Percentiles rank a stretch among this genome's conserved stretches.
Evolutionary conservation across 2,797 vertebrate species (phyloP).

Genomic region (Macropodus opercularis): DNA sequence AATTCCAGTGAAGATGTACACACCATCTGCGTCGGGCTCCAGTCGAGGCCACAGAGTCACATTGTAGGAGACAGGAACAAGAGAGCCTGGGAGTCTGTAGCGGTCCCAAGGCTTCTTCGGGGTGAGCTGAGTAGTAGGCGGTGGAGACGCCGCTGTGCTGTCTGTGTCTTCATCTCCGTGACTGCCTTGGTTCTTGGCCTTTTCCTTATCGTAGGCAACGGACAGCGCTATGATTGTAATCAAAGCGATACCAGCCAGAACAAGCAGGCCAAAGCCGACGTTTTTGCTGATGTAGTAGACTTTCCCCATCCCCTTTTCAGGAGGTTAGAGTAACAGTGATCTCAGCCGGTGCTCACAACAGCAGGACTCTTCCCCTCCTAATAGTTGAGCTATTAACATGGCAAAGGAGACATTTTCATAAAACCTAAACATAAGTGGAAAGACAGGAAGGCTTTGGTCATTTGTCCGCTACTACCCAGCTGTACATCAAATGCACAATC

Average conservation of each 20-base stretch:
- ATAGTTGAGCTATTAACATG: conserved; percentile 72
- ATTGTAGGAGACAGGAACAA: conserved; percentile 62
- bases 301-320: conserved; percentile 83
- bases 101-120: conserved; percentile 71
- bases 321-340: conserved; percentile 3
- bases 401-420: conserved; percentile 27
- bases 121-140: conserved; percentile 73
- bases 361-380: conserved; percentile 59
- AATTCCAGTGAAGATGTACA: conserved; percentile 68
- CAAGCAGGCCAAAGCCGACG: conserved; percentile 76
- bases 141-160: conserved; percentile 15
- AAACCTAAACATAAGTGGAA: conserved; percentile 40
- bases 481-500: no score
- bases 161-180: conserved; percentile 21
- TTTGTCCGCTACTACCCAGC: no score
- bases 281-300: conserved; percentile 89
- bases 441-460: neutral
- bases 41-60: conserved; percentile 71
- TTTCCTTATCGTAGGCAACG: conserved; percentile 87
- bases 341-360: conserved; percentile 35
- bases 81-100: conserved; percentile 70
- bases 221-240: conserved; percentile 89
- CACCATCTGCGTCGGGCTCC: conserved; percentile 42
- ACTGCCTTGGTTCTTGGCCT: conserved; percentile 63
- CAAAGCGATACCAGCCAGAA: conserved; percentile 76